These are phyloP conservation scores for Hartigia nigra DNA, from an alignment of 2,888 invertebrate genomes.

Conservation along the genomic window DNA sequence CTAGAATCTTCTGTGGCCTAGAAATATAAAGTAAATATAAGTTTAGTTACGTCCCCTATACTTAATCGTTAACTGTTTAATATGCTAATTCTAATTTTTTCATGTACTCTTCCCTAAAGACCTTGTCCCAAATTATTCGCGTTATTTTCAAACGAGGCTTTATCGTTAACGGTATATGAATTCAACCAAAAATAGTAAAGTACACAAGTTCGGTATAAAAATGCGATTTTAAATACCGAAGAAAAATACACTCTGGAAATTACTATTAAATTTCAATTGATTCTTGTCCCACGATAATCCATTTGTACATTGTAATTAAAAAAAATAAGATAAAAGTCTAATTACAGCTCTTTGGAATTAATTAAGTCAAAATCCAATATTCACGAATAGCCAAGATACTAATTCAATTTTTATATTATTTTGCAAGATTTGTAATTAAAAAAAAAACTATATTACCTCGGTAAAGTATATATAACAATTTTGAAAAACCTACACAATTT, in stretches of 20 bases:
- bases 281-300: background rate
- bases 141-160: background rate
- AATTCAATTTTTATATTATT: background rate
- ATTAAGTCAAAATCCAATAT: background rate
- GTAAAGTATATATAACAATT: background rate
- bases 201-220: background rate
- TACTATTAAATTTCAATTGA: background rate
- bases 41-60: background rate
- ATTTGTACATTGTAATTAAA: background rate
- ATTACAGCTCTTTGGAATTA: background rate
- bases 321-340: background rate
- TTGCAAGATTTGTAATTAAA: background rate
- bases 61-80: background rate
- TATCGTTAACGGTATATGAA: background rate
- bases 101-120: background rate
- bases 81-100: background rate
- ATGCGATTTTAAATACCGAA: background rate
- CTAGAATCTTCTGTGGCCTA: background rate
- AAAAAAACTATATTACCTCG: too few relatives aligned
- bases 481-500: too few relatives aligned
- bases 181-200: background rate
- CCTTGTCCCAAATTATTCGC: background rate
- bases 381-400: background rate
- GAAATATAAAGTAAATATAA: background rate
- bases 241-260: background rate